These are phyloP conservation scores for Anguilla obscura DNA, from an alignment of 2,797 vertebrate genomes.

Conservation along the genomic window DNA sequence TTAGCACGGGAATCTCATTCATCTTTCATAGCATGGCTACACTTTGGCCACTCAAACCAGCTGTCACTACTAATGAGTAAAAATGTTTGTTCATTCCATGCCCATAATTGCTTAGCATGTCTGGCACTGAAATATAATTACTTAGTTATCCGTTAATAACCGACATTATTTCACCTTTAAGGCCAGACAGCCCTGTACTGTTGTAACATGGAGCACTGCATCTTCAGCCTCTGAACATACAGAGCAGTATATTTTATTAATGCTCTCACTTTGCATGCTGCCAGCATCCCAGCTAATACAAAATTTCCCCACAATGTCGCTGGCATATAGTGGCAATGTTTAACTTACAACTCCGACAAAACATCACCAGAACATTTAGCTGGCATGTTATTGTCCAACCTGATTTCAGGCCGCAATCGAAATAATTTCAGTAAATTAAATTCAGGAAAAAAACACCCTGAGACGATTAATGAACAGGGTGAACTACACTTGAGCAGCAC, in stretches of 20 bases:
- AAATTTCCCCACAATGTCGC: no score
- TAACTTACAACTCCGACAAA: no score
- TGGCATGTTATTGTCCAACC: background rate
- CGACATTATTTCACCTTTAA: slow-evolving; percentile 30
- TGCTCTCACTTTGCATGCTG: background rate
- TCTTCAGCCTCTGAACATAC: background rate
- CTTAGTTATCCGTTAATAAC: slow-evolving; percentile 31
- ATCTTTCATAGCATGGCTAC: slow-evolving; percentile 19
- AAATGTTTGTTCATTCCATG: slow-evolving; percentile 29
- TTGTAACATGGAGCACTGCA: background rate
- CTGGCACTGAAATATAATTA: slow-evolving; percentile 34
- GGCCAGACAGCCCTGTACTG: slow-evolving; percentile 11
- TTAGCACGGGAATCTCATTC: slow-evolving; percentile 18
- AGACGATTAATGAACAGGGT: background rate
- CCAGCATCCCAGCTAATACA: no score
- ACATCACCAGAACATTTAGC: no score
- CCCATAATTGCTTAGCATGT: slow-evolving; percentile 23
- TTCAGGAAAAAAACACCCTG: background rate
- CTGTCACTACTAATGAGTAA: slow-evolving; percentile 31
- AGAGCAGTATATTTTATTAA: background rate
- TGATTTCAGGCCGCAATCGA: background rate
- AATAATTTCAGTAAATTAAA: background rate
- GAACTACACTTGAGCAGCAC: background rate
- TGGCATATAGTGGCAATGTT: no score
- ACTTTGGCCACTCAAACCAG: slow-evolving; percentile 8